Evolutionary conservation across 2,888 invertebrate species (phyloP).

Genomic region (Leptopilina myrica): DNA sequence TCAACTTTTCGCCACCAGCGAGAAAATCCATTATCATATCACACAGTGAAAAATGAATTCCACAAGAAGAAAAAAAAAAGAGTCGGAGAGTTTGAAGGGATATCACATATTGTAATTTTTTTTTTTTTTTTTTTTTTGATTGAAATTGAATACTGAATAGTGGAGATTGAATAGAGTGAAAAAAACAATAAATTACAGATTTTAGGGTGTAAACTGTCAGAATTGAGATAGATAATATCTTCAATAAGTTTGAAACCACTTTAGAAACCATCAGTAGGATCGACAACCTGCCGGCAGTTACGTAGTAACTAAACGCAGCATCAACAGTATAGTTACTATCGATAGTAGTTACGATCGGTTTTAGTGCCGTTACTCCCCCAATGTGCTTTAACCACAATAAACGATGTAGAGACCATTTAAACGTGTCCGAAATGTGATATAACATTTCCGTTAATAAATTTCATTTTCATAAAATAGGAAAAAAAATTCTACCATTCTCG

Average conservation of each 20-base stretch:
- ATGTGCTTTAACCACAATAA: slow-evolving; percentile 33
- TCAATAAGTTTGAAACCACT: slow-evolving; percentile 39
- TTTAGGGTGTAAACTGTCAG: slow-evolving; percentile 14
- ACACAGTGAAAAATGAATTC: background rate
- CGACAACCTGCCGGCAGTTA: slow-evolving; percentile 37
- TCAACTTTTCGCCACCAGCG: background rate
- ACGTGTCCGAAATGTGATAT: slow-evolving; percentile 22
- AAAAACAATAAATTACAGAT: slow-evolving; percentile 12
- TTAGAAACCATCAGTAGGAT: slow-evolving; percentile 38
- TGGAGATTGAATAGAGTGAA: no score
- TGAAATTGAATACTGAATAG: background rate
- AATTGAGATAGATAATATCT: slow-evolving; percentile 34
- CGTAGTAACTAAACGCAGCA: slow-evolving; percentile 32
- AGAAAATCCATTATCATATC: background rate
- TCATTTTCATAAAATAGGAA: background rate
- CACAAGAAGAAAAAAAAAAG: background rate
- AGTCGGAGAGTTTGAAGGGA: no score
- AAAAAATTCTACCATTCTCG: background rate
- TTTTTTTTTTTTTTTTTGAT: background rate
- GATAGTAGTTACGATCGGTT: slow-evolving; percentile 35
- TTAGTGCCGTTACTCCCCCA: slow-evolving; percentile 34
- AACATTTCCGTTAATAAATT: background rate
- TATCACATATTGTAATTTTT: background rate
- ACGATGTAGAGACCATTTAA: slow-evolving; percentile 26
- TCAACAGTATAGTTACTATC: slow-evolving; percentile 38